Evolutionary conservation across 2,797 vertebrate genomes (phyloP).

Genomic region (Staurois parvus): DNA sequence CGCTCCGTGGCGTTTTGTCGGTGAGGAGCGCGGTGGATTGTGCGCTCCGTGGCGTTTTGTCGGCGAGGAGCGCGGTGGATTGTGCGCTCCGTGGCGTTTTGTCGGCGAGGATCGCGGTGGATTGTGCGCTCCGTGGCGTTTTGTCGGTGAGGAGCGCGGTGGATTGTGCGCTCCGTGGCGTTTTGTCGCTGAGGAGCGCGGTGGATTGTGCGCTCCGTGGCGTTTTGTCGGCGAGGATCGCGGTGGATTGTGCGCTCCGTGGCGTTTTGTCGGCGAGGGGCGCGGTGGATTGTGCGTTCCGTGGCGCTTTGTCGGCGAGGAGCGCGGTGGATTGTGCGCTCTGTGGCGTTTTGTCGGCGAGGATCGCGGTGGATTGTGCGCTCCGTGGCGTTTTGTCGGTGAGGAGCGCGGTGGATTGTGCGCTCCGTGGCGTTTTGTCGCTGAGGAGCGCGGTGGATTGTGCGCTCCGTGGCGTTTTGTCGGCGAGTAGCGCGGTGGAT

Average conservation of each 20-base stretch:
- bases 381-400: too few relatives aligned
- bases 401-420: conserved; percentile 30
- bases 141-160: too few relatives aligned
- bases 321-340: conserved; percentile 20
- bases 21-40: conserved; percentile 31
- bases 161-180: conserved; percentile 29
- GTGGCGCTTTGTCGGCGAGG: too few relatives aligned
- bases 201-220: conserved; percentile 25
- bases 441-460: conserved; percentile 31
- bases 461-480: conserved; percentile 20
- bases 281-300: conserved; percentile 20
- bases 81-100: conserved; percentile 24
- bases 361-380: conserved; percentile 22
- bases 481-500: conserved; percentile 28
- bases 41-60: conserved; percentile 20
- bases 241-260: conserved; percentile 16
- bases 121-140: conserved; percentile 30
- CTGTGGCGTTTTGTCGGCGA: too few relatives aligned
- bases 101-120: too few relatives aligned
- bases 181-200: too few relatives aligned
- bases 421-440: conserved; percentile 20
- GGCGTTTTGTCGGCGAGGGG: too few relatives aligned
- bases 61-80: conserved; percentile 28
- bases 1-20: conserved; percentile 20
- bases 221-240: too few relatives aligned